Evolutionary conservation across 2,797 vertebrate species (phyloP), one percentile per base, ranked within the genome.

Genomic region (Dicrostonyx torquatus): DNA sequence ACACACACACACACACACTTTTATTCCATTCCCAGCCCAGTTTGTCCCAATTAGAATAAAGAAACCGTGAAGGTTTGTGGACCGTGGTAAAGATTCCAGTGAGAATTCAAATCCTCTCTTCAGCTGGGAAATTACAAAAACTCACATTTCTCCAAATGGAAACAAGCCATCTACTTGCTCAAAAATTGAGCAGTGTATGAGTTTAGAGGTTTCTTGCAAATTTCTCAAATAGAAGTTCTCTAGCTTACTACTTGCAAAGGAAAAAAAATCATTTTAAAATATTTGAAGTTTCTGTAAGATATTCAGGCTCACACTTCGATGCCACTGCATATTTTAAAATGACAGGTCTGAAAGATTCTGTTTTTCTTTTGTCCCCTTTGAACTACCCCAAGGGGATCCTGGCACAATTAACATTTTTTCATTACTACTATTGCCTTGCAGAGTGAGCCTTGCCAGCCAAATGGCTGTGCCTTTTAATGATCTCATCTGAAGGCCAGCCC

Each of bases 251-350:
- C 75, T 96, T 96, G 94, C 97, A 75, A 73, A 34, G 31, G 43
- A 45, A 86, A 95, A 50, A 2, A 97, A 97, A 95, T 91, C 95
- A 92, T 97, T 98, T 98, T 94, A 97, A 98, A 96, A 97, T 96
- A 97, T 97, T 95, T 97, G 87, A 96, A 97, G 95, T 96, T 97
- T 88, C 92, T 97, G 97, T 97, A 98, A 98, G 97, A 98, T 98
- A 98, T 98, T 98, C 98, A 96, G 88, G 89, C 93, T 97, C 97
- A 98, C 91, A 95, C 91, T 97, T 98, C 85, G 84, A 91, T 96
- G 89, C 84, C 18, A 31, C 84, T 97, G 96, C 87, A 97, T 97
- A 97, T 97, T 97, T 98, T 98, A 89, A 97, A 97, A 90, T 95
- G 97, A 97, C 94, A 96, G 64, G 1, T 86, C 97, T 95, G 88